Base-by-base conservation (phyloP, 1,140 invertebrate genomes). In the Drosophila ohnishii region DNA sequence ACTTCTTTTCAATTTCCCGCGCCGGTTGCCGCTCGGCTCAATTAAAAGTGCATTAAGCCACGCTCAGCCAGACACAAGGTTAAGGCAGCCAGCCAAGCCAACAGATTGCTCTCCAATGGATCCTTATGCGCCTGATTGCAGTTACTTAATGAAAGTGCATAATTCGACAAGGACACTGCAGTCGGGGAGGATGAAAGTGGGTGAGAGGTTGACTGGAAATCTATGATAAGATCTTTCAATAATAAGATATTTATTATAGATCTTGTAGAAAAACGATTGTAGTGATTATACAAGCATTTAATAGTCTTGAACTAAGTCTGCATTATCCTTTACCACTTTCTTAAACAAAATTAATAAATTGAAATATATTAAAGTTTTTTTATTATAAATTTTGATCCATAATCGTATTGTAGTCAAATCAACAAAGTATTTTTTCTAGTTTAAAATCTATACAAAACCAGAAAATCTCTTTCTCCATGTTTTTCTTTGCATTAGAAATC, bases 11-110 rank as follows among this genome's bases (percentile, higher is more conserved):
- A 86, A 70, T 78, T 78, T 78, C 44, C 60, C 34, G 51, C 65
- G 51, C 45, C 44, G 67, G 48, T 37, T 60, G 40, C 75, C 48
- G 37, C 75, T 53, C 63, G 25, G 75, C 83, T 87, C 83, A 86
- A 86, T 86, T 86, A 87, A 87, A 86, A 86, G 79, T 83, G 84
- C 83, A 86, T 86, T 88, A 87, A 79, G 76, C 78, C 55, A 60
- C 75, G 79, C 76, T 61, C 53, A 65, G 57, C 42, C 55, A 71
- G 77, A 59, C 77, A 85, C 71, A 79, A 80, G 76, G 79, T 70
- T 77, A 86, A 74, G 83, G 58, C 72, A 70, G 28, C 78, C 67
- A 59, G 63, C 74, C 78, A 34, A 70, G 77, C 70, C 64, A 62
- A 30, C 76, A 75, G 72, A 66, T 80, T 60, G 48, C 60, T 65